Conservation (phyloP, 1,140 invertebrate species). For the Geopemphigus sp. region DNA sequence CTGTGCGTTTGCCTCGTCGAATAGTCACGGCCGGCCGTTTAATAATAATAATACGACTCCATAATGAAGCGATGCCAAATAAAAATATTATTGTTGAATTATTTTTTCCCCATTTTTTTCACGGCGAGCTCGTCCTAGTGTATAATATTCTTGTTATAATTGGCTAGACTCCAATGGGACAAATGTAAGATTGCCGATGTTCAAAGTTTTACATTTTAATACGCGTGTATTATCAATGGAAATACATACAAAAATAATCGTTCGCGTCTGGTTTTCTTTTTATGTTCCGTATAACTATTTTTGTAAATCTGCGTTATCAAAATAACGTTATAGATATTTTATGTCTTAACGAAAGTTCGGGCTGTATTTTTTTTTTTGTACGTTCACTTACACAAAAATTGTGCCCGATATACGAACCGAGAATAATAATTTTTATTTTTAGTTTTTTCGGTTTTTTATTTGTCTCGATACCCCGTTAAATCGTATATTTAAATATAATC, state of each 20-base stretch:
- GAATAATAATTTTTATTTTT: too few relatives aligned
- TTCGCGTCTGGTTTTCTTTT: not conserved
- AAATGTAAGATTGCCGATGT: not conserved
- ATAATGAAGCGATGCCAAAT: conserved; percentile 25
- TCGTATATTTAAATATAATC: too few relatives aligned
- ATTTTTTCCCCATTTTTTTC: not conserved
- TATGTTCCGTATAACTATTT: not conserved
- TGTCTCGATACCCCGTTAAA: too few relatives aligned
- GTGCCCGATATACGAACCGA: too few relatives aligned
- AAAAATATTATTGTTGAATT: conserved; percentile 29
- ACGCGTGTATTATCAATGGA: not conserved
- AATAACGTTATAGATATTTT: not conserved
- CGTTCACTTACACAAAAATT: too few relatives aligned
- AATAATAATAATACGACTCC: not conserved
- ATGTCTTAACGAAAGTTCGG: not conserved
- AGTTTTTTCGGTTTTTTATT: too few relatives aligned
- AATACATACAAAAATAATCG: not conserved
- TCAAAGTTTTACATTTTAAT: not conserved
- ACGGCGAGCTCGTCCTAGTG: not conserved
- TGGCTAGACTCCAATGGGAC: not conserved
- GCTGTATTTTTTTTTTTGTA: too few relatives aligned
- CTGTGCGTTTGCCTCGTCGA: not conserved
- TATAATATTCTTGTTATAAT: conserved; percentile 21
- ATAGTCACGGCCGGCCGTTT: not conserved
- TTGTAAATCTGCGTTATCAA: not conserved